Base-by-base conservation (phyloP, 2,888 invertebrate genomes). In the Xanthia icteritia region DNA sequence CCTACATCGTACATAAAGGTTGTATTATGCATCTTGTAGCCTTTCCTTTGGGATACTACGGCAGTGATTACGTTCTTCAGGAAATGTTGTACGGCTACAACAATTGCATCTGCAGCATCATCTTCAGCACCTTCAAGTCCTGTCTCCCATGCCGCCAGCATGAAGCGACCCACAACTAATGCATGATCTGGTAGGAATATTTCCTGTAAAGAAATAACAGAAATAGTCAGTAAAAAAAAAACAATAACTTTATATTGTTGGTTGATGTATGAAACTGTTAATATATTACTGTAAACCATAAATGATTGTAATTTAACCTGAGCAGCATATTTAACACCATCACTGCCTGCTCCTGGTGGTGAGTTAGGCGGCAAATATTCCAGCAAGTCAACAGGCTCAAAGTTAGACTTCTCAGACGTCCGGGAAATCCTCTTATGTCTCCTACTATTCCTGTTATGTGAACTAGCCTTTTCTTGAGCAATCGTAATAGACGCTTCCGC, bases 111-210 rank as follows among this genome's bases (percentile, higher is more conserved):
- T 0, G 98, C 98, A 8, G 98, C 98, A 83, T 97, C 97, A 90
- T 98, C 98, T 82, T 99, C 98, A 6, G 98, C 98, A 13, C 98
- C 98, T 86, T 98, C 98, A 63, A 99, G 97, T 0, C 98, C 99
- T 69, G 97, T 97, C 90, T 99, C 99, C 99, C 99, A 99, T 11
- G 99, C 99, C 8, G 98, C 98, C 17, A 99, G 97, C 94, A 99
- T 97, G 88, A 99, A 97, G 79, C 99, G 97, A 0, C 99, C 98
- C 82, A 98, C 97, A 9, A 99, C 97, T 90, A 99, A 97, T 0
- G 98, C 98, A 83, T 98, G 97, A 92, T 99, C 99, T 0, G 99
- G 99, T 80, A 99, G 94, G 90, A 98, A 98, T 77, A 98, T 95
- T 93, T 99, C 99, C 92, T 98, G 91, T 23, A 23, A 63, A 73